A percentile compares a stretch with the other conserved stretches of the same genome.
phyloP scores from a whole-genome alignment of 2,113 vertebrate genomes.

The Parotia lawesii region DNA sequence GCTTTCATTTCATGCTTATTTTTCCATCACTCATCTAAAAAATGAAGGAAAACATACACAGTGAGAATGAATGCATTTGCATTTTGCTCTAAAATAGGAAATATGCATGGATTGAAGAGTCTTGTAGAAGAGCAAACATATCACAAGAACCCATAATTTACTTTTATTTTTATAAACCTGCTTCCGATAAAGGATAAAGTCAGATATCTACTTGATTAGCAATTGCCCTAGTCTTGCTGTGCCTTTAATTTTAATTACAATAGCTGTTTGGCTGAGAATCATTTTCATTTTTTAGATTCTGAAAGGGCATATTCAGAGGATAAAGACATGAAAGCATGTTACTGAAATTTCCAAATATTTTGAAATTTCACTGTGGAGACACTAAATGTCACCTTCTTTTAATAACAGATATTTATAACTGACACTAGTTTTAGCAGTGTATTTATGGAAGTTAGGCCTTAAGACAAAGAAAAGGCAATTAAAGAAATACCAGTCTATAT shows the following conservation, averaged over 20 bases:
- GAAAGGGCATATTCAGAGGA: constrained; percentile 51
- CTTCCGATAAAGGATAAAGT: constrained; percentile 30
- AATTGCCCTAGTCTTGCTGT: constrained; percentile 43
- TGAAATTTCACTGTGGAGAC: constrained; percentile 49
- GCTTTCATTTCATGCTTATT: constrained; percentile 68
- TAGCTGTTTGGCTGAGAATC: constrained; percentile 46
- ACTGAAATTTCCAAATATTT: constrained; percentile 52
- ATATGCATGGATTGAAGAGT: constrained; percentile 15
- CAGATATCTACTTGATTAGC: constrained; percentile 48
- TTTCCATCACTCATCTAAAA: constrained; percentile 68
- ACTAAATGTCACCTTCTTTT: constrained; percentile 17
- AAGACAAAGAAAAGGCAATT: background rate
- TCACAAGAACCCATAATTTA: constrained; percentile 47
- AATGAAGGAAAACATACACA: constrained; percentile 40
- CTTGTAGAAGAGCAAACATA: constrained; percentile 31
- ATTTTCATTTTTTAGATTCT: constrained; percentile 31
- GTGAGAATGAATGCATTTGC: constrained; percentile 34
- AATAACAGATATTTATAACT: constrained; percentile 30
- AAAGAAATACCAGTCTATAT: background rate
- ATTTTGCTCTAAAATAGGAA: constrained; percentile 48
- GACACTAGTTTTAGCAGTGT: background rate
- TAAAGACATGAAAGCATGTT: constrained; percentile 42
- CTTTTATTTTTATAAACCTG: constrained; percentile 54
- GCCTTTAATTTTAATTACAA: constrained; percentile 64
- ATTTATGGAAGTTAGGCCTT: background rate